Base-by-base conservation (phyloP, 2,888 invertebrate species). In the Amblyjoppa fuscipennis region DNA sequence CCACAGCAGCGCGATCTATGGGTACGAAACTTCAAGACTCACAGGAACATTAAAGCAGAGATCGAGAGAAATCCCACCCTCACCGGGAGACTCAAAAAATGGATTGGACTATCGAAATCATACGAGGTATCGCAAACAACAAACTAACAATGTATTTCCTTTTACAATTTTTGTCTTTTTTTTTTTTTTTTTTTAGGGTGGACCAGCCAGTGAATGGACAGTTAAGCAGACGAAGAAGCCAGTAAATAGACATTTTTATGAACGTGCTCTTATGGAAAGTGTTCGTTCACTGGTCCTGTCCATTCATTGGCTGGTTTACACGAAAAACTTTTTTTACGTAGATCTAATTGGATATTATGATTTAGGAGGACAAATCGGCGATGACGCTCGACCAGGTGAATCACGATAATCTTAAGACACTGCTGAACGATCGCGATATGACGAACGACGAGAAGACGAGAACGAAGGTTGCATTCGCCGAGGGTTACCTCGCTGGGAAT, bases 381-480 rank as follows among this genome's bases (percentile, higher is more conserved):
- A 56, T 81, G 84, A 28, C 76, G 11, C 80, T 87, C 71, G 89
- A 90, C 70, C 94, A 95, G 5, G 88, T 95, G 0, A 95, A 95
- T 87, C 92, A 95, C 61, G 94, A 96, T 4, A 94, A 94, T 64
- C 81, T 95, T 6, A 95, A 95, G 88, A 95, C 95, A 71, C 90
- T 95, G 64, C 94, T 97, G 51, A 94, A 93, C 38, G 95, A 95
- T 31, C 95, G 95, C 71, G 94, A 95, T 61, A 87, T 94, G 34
- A 94, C 94, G 81, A 88, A 94, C 34, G 91, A 94, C 88, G 96
- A 98, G 93, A 96, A 96, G 88, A 96, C 97, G 89, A 96, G 96
- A 91, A 95, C 98, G 81, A 98, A 98, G 95, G 96, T 98, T 81
- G 98, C 98, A 0, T 98, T 98, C 94, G 98, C 98, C 51, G 98